Evolutionary conservation across 1,140 invertebrate genomes (phyloP), one percentile per base, ranked within the genome.

Genomic region (Pseudachorutes palmiensis): DNA sequence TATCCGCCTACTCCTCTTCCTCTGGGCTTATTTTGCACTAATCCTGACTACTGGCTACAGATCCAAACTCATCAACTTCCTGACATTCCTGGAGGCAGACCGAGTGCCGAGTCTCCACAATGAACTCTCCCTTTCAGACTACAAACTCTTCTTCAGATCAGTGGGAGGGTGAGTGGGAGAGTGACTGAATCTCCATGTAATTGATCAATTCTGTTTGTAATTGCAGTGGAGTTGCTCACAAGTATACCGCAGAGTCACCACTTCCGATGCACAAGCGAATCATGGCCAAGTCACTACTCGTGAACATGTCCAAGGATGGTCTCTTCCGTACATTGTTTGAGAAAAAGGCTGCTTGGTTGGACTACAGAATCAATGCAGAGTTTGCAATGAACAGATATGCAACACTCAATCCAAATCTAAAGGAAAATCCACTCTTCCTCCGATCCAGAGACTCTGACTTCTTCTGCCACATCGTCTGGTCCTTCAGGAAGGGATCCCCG

Each of bases 21-120:
- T 57, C n/a, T 65, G 63, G 63, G 28, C 30, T 2, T 29, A 22
- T 31, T 65, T 65, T 16, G 57, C 5, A 14, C 63, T 65, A 26
- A 28, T 65, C 5, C 2, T 65, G 2, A 5, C 36, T 3, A 65
- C 63, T 2, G 48, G 28, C 41, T 65, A 65, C 31, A 26, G 48
- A 29, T 28, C 63, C 41, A 65, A 65, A 33, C 28, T 57, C 19
- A 57, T 57, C n/a, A 51, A 57, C 19, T 65, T 65, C 26, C 48
- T 65, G 28, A 57, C 63, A 12, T 65, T 65, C 26, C 24, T 55
- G 51, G 51, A 45, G 19, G 9, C 9, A 9, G 36, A 45, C 19
- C 36, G 19, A 45, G 36, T 45, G 19, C 36, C 36, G 19, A 9
- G 9, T 12, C 9, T 19, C 19, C 36, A 45, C 36, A 19, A 45